These are phyloP conservation scores for Chymomyza fuscimana DNA, from an alignment of 2,888 invertebrate genomes.

Conservation along the genomic window DNA sequence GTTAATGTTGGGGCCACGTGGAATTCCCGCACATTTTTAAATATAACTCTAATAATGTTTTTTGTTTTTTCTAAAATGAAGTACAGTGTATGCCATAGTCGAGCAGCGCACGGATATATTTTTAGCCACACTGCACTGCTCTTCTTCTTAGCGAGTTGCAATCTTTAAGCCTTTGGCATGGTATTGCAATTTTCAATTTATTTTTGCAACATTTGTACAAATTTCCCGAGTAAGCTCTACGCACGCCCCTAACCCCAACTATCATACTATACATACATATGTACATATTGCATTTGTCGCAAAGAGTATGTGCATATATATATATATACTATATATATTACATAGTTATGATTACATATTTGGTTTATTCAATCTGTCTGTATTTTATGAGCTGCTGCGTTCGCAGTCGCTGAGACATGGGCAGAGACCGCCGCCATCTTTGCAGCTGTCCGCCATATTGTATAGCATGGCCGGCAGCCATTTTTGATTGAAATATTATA, in stretches of 20 bases:
- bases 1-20: no score
- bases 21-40: no score
- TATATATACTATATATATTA: no score
- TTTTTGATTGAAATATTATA: constrained; percentile 5
- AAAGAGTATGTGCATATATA: background rate
- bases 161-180: constrained; percentile 54
- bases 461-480: background rate
- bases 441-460: background rate
- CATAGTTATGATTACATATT: constrained; percentile 16
- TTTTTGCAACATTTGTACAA: constrained; percentile 66
- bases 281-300: background rate
- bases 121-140: background rate
- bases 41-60: no score
- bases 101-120: no score
- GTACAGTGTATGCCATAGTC: no score
- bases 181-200: constrained; percentile 52
- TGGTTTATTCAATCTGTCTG: constrained; percentile 52
- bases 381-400: constrained; percentile 36
- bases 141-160: background rate
- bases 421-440: background rate
- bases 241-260: constrained; percentile 18
- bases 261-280: no score
- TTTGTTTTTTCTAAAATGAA: no score
- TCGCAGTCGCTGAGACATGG: background rate
- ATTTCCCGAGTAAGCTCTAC: constrained; percentile 31